Evolutionary conservation across 2,888 invertebrate species (phyloP), one percentile per base, ranked within the genome.

Genomic region (Scelioninae gen. 1): DNA sequence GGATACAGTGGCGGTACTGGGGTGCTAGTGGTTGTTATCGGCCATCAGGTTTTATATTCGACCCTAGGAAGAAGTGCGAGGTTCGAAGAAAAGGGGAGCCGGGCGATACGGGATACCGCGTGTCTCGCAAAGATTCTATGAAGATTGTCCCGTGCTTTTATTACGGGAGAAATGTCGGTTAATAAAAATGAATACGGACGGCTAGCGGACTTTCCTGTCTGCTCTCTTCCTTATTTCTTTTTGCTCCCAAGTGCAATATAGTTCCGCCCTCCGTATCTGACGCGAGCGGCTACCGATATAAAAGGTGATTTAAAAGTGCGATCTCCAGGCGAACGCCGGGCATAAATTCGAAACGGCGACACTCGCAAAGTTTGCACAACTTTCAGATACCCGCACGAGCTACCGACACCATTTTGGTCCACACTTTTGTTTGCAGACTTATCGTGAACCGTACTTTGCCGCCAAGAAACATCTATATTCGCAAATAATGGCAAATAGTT

Each of bases 91-190:
- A 85, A 74, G 84, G 85, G 83, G 84, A 84, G 87, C 87, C 87
- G 87, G 89, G 88, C 90, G 91, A 90, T 90, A 89, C 88, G 88
- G 90, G 89, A 90, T 90, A 90, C 90, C 91, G 91, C 91, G 91
- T 91, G 92, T 92, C 91, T 91, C 91, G 89, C 91, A 91, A 92
- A 92, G 92, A 92, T 92, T 92, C 91, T 91, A 92, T 91, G 92
- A 92, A 92, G 92, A 92, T 92, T 92, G 92, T 90, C 88, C 89
- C 88, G 90, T 65, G 89, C 90, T 92, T 92, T 92, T 92, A 92
- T 92, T 91, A 91, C 90, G 89, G 90, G 88, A 90, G 91, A 92
- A 92, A 92, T 90, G 92, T 91, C 90, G 92, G 92, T 92, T 92
- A 92, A 92, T 92, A 92, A 92, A 92, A 92, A 92, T 92, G 91